phyloP scores from a whole-genome alignment of 1,140 invertebrate species.

The Hermetia illucens region DNA sequence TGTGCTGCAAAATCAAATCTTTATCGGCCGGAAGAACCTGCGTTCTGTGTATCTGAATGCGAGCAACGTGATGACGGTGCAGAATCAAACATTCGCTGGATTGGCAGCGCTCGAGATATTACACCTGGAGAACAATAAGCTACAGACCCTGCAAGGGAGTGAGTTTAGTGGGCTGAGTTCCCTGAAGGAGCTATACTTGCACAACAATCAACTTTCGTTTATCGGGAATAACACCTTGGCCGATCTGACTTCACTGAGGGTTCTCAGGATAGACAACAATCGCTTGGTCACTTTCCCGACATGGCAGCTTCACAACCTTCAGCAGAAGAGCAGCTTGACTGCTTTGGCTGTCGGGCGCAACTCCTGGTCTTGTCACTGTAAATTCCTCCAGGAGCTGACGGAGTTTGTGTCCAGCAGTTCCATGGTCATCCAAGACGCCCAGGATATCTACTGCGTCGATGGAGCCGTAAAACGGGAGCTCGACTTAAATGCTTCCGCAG shows the following conservation, averaged over 20 bases:
- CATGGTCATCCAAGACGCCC: conserved; percentile 59
- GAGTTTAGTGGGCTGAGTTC: conserved; percentile 70
- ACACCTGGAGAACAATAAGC: conserved; percentile 72
- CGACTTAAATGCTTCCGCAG: conserved; percentile 49
- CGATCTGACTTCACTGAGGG: conserved; percentile 56
- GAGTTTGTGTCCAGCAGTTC: conserved; percentile 69
- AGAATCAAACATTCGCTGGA: conserved; percentile 78
- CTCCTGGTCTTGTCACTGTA: conserved; percentile 79
- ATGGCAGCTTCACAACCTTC: conserved; percentile 15
- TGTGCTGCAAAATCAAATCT: conserved; percentile 63
- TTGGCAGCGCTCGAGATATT: conserved; percentile 59
- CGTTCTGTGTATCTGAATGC: conserved; percentile 67
- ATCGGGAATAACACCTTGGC: conserved; percentile 70
- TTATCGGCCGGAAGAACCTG: conserved; percentile 75
- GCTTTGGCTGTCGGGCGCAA: conserved; percentile 68
- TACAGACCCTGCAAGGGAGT: conserved; percentile 57
- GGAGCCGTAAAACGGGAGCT: conserved; percentile 58
- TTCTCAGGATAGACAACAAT: conserved; percentile 73
- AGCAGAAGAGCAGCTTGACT: conserved; percentile 37
- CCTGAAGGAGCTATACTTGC: conserved; percentile 70
- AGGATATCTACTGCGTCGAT: conserved; percentile 66
- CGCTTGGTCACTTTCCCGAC: conserved; percentile 44
- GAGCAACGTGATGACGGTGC: conserved; percentile 61
- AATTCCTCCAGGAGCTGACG: conserved; percentile 71
- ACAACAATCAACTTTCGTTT: conserved; percentile 63